A percentile compares a stretch with the other conserved stretches of the same genome.
phyloP scores from a whole-genome alignment of 2,113 vertebrate species.

The Lepidothrix coronata region DNA sequence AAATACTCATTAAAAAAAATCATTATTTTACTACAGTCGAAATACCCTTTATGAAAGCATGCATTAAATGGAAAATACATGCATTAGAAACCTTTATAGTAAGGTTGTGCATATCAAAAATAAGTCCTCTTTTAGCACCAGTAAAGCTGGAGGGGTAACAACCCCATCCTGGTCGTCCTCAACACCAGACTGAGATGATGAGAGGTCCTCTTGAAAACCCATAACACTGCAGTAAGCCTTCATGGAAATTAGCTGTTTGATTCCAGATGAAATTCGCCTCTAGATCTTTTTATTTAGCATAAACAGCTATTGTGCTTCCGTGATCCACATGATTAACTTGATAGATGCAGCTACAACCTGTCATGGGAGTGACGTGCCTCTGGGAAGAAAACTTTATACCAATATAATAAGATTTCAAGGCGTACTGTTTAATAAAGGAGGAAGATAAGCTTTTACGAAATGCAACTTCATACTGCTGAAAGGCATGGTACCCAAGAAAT shows the following conservation, averaged over 20 bases:
- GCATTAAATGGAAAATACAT: background rate
- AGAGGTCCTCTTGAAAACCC: background rate
- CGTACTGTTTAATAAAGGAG: background rate
- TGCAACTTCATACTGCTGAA: background rate
- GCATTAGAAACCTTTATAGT: background rate
- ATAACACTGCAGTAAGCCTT: background rate
- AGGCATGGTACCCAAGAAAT: background rate
- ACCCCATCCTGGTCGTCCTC: background rate
- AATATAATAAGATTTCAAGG: background rate
- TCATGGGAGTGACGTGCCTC: background rate
- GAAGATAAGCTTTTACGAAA: background rate
- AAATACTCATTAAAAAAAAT: background rate
- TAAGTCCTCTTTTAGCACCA: background rate
- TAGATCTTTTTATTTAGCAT: background rate
- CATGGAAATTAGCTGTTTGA: background rate
- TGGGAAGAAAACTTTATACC: background rate
- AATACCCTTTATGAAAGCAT: background rate
- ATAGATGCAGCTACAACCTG: background rate
- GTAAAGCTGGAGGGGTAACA: background rate
- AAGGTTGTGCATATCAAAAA: background rate
- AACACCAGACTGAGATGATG: background rate
- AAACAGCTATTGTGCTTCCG: background rate
- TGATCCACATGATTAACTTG: background rate
- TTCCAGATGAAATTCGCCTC: background rate
- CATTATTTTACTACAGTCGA: background rate